Conservation (phyloP, 2,888 invertebrate genomes). For the Lobophora halterata region DNA sequence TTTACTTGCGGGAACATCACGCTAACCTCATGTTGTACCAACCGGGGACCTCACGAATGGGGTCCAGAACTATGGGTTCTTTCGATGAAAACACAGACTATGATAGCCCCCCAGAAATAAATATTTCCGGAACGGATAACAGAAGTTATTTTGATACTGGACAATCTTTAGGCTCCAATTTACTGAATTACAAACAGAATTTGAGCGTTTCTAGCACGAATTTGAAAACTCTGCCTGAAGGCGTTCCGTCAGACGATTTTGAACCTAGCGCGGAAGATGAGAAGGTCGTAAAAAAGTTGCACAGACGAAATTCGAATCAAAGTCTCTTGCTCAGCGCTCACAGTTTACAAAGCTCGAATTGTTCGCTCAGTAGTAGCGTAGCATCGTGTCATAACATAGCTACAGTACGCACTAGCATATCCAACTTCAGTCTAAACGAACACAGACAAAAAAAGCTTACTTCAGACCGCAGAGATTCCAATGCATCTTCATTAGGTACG, state of each 20-base stretch:
- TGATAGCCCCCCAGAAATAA: conserved; percentile 63
- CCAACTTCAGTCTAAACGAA: conserved; percentile 72
- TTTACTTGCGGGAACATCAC: conserved; percentile 72
- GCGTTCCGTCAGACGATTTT: conserved; percentile 85
- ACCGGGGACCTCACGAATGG: conserved; percentile 63
- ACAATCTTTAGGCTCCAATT: conserved; percentile 74
- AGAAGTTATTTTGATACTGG: conserved; percentile 50
- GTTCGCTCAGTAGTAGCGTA: conserved; percentile 68
- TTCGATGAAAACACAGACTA: conserved; percentile 74
- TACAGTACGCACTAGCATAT: conserved; percentile 68
- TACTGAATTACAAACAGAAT: conserved; percentile 82
- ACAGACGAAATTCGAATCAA: conserved; percentile 82
- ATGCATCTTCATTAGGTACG: conserved; percentile 87
- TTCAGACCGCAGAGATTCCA: conserved; percentile 91
- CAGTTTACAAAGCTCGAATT: conserved; percentile 78
- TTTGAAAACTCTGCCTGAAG: conserved; percentile 86
- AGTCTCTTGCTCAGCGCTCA: conserved; percentile 80
- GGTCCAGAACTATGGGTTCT: conserved; percentile 69
- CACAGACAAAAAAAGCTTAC: conserved; percentile 83
- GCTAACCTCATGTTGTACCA: conserved; percentile 75
- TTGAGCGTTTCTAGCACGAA: conserved; percentile 85
- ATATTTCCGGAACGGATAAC: conserved; percentile 55
- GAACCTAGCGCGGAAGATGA: conserved; percentile 69
- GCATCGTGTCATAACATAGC: conserved; percentile 68
- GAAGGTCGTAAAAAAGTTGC: conserved; percentile 71